Conservation (phyloP, 2,797 vertebrate genomes). For the Aeoliscus strigatus region DNA sequence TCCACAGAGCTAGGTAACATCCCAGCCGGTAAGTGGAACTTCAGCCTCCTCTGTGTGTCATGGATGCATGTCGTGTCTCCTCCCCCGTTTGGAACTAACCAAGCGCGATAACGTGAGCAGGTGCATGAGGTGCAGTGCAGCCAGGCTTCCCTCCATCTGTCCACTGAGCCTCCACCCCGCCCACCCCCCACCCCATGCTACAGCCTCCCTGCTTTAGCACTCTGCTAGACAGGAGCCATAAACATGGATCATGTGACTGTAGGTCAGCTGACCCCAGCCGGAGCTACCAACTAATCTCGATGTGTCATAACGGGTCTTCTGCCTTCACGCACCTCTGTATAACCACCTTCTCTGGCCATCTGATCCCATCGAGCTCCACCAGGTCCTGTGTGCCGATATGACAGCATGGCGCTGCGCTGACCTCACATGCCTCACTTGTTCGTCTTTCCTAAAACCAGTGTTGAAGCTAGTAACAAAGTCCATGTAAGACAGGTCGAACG, state of each 20-base stretch:
- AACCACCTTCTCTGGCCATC: conserved; percentile 20
- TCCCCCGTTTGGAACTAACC: conserved; percentile 70
- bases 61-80: conserved; percentile 88
- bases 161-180: conserved; percentile 28
- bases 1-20: conserved; percentile 97
- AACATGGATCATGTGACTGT: conserved; percentile 29
- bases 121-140: conserved; percentile 73
- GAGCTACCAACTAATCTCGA: conserved; percentile 49
- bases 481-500: no score
- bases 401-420: conserved; percentile 65
- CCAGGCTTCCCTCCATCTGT: conserved; percentile 62
- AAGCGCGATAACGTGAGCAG: conserved; percentile 58
- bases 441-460: conserved; percentile 29
- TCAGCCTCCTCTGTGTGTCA: conserved; percentile 72
- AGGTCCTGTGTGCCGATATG: conserved; percentile 37
- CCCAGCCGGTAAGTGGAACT: conserved; percentile 88
- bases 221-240: conserved; percentile 48
- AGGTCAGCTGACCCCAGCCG: conserved; percentile 27
- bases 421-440: conserved; percentile 57
- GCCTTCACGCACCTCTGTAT: conserved; percentile 13
- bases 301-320: conserved; percentile 12
- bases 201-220: conserved; percentile 62
- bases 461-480: conserved; percentile 4
- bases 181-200: conserved; percentile 39
- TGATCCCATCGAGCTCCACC: conserved; percentile 24